Percentiles rank a stretch among this genome's conserved stretches.
Conservation (phyloP, 2,113 vertebrate species). For the Lipotes vexillifer region DNA sequence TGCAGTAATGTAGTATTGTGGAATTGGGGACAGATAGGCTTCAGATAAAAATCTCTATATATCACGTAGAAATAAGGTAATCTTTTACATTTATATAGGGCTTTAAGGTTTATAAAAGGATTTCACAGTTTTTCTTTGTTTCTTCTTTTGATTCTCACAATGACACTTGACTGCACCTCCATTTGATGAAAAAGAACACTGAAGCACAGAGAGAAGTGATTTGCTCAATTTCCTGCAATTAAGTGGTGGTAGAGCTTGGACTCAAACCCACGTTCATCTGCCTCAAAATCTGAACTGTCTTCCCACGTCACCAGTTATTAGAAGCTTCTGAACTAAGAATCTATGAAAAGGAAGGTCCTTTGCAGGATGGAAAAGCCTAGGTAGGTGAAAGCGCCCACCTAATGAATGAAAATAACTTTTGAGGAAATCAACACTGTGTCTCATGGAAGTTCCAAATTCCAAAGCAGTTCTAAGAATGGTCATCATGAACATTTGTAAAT, state of each 20-base stretch:
- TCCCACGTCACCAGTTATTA: accelerated
- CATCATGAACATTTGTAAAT: background rate
- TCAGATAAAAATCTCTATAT: background rate
- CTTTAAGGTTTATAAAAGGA: background rate
- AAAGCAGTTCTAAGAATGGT: background rate
- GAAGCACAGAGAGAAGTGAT: background rate
- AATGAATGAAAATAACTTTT: background rate
- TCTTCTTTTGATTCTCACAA: background rate
- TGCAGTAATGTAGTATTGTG: background rate
- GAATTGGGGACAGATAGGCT: background rate
- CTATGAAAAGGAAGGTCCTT: background rate
- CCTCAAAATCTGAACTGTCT: background rate
- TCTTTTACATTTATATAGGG: background rate
- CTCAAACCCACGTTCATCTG: background rate
- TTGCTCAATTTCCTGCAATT: background rate
- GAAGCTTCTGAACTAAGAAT: background rate
- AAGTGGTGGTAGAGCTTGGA: background rate
- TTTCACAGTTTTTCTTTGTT: background rate
- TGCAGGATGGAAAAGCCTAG: background rate
- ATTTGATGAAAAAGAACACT: background rate
- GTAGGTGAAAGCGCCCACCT: background rate
- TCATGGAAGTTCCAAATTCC: background rate
- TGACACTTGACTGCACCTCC: background rate
- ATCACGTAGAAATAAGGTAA: background rate
- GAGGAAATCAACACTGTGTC: background rate